Evolutionary conservation across 2,113 vertebrate species (phyloP).

Genomic region (Perognathus longimembris): DNA sequence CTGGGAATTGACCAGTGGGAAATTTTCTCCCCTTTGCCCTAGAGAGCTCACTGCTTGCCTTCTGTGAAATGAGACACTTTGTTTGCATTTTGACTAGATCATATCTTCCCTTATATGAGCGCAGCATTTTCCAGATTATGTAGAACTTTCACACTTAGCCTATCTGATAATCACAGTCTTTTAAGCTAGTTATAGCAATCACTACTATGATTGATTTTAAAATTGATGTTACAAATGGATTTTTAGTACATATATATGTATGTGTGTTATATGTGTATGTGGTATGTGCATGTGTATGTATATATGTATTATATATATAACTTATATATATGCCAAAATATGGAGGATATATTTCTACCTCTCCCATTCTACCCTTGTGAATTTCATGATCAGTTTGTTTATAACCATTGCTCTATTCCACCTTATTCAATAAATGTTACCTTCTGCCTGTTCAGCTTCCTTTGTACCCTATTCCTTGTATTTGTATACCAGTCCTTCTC

Average conservation of each 20-base stretch:
- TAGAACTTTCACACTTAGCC: slow-evolving; percentile 31
- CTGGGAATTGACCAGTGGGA: slow-evolving; percentile 13
- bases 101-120: slow-evolving; percentile 11
- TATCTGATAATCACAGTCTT: neutral
- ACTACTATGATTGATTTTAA: slow-evolving; percentile 40
- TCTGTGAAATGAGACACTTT: slow-evolving; percentile 25
- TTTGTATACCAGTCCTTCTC: neutral
- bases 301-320: too few relatives aligned
- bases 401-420: neutral
- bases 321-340: too few relatives aligned
- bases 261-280: too few relatives aligned
- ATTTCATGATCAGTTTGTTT: slow-evolving; percentile 48
- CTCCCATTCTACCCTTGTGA: neutral
- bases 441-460: neutral
- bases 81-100: slow-evolving; percentile 31
- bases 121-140: slow-evolving; percentile 58
- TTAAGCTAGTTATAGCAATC: neutral
- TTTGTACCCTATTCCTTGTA: neutral
- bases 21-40: neutral
- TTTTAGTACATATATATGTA: neutral
- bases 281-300: too few relatives aligned
- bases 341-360: neutral
- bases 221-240: neutral
- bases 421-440: neutral
- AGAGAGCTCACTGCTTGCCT: neutral